Evolutionary conservation across 1,140 invertebrate genomes (phyloP), one percentile per base, ranked within the genome.

Genomic region (Orchesella cincta): DNA sequence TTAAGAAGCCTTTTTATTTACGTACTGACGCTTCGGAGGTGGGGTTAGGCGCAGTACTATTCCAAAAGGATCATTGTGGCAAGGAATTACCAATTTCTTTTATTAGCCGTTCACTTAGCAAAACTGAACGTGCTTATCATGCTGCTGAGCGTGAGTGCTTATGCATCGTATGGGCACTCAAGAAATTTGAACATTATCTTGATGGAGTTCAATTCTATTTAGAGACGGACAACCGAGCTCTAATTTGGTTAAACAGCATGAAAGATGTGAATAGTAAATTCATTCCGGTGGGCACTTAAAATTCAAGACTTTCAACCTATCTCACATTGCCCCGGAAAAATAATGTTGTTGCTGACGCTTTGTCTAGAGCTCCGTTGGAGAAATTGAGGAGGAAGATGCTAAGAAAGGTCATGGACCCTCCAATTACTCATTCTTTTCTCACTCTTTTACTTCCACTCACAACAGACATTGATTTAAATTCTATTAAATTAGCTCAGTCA

Each of bases 321-420:
- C 77, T 1, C 82, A 86, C 70, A 77, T 85, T 20, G 31, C 80
- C 2, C 83, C n/a, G 85, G 0, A 76, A 77, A 35, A 79, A 85
- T 0, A 85, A 86, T 73, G 76, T 83, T 1, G 81, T 83, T 12
- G 84, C 82, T 8, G 83, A 84, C 62, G 74, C 83, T 5, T 75
- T 85, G 12, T 85, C 83, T 12, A 75, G 84, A 0, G 3, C 1
- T 36, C 72, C 72, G 1, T 28, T 51, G 12, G 72, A 36, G n/a
- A n/a, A n/a, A n/a, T n/a, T n/a, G n/a, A n/a, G n/a, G n/a, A n/a
- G n/a, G n/a, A n/a, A n/a, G n/a, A n/a, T n/a, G n/a, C n/a, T n/a
- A n/a, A n/a, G n/a, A n/a, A n/a, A n/a, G n/a, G n/a, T n/a, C 8
- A n/a, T n/a, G n/a, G n/a, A n/a, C n/a, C n/a, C n/a, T n/a, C n/a